A percentile compares a stretch with the other conserved stretches of the same genome.
phyloP scores from a whole-genome alignment of 2,113 vertebrate genomes.

The Sinocyclocheilus anophthalmus region DNA sequence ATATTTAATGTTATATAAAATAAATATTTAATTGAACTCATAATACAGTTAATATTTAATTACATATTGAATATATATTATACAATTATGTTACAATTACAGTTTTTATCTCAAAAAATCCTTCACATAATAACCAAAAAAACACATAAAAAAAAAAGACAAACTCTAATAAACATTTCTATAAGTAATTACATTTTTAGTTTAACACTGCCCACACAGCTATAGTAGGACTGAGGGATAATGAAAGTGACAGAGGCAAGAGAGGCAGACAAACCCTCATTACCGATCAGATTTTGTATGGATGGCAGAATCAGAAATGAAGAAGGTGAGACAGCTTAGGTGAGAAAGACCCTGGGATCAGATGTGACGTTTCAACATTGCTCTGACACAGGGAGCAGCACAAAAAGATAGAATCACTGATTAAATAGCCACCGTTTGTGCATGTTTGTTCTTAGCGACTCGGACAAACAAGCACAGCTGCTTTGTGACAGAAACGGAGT shows the following conservation, averaged over 20 bases:
- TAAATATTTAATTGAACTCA: too few relatives aligned
- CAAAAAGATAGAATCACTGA: not conserved
- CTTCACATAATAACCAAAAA: not conserved
- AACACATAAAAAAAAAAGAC: not conserved
- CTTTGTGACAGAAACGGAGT: not conserved
- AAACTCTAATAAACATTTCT: not conserved
- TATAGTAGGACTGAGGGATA: not conserved
- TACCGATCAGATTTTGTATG: constrained; percentile 68
- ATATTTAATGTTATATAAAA: too few relatives aligned
- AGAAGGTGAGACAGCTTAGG: constrained; percentile 16
- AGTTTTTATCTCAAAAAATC: too few relatives aligned
- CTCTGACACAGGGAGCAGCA: not conserved
- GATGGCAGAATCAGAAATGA: constrained; percentile 37
- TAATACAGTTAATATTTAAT: too few relatives aligned
- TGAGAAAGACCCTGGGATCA: not conserved
- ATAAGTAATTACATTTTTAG: not conserved
- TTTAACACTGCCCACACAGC: not conserved
- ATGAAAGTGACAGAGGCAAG: not conserved
- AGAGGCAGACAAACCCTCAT: constrained; percentile 66
- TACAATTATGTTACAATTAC: too few relatives aligned
- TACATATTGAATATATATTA: too few relatives aligned
- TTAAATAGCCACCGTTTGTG: constrained; percentile 9
- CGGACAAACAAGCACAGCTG: constrained; percentile 24
- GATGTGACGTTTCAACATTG: constrained; percentile 20
- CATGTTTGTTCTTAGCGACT: not conserved